Conservation (phyloP, 1,140 invertebrate species). For the Pseudomyrmex pallidus region DNA sequence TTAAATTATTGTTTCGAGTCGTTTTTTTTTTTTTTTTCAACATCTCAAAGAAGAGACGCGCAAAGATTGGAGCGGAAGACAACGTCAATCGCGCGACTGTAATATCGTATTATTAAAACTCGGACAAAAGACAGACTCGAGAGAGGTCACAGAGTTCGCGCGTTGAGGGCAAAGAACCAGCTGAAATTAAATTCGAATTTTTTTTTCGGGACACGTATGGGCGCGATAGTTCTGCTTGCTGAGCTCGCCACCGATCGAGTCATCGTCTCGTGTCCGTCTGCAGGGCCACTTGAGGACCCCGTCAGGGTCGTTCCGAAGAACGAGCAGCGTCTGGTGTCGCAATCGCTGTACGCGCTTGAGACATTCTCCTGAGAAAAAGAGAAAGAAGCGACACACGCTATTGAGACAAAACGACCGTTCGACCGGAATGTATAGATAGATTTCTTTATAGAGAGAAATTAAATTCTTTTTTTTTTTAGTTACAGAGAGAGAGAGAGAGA, state of each 20-base stretch:
- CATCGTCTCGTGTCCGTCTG: conserved; percentile 30
- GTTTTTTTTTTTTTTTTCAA: too few species aligned
- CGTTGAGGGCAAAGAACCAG: background rate
- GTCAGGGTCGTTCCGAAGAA: conserved; percentile 66
- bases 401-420: conserved; percentile 49
- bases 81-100: too few species aligned
- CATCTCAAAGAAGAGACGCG: too few species aligned
- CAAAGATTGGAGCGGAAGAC: too few species aligned
- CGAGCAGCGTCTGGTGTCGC: conserved; percentile 56
- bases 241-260: conserved; percentile 20
- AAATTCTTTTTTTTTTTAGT: background rate
- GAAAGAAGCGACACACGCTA: conserved; percentile 52
- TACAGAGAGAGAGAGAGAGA: background rate
- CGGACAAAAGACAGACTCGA: background rate
- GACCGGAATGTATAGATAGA: too few species aligned
- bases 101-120: background rate
- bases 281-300: conserved; percentile 34
- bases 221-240: background rate
- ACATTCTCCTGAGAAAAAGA: conserved; percentile 3
- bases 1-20: too few species aligned
- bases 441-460: too few species aligned
- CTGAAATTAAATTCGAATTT: background rate
- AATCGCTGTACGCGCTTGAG: conserved; percentile 33
- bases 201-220: background rate
- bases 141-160: background rate